phyloP scores from a whole-genome alignment of 2,113 vertebrate species.

The Heterotilapia buettikoferi region DNA sequence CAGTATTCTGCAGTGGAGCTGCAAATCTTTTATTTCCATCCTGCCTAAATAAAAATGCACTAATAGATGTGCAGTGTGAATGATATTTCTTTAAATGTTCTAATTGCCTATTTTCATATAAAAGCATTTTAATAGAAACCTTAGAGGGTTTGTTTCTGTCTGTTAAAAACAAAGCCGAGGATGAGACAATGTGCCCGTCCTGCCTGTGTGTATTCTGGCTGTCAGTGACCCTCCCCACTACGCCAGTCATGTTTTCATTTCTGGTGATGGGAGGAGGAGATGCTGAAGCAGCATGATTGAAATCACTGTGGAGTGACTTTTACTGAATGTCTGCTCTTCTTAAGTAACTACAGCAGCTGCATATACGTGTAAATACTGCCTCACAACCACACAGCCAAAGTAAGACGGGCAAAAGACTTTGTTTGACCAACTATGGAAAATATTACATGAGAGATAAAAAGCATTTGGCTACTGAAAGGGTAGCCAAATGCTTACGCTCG shows the following conservation, averaged over 20 bases:
- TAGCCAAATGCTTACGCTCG: background rate
- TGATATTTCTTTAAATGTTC: background rate
- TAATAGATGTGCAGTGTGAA: background rate
- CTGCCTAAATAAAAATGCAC: background rate
- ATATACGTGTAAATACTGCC: background rate
- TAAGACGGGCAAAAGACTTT: background rate
- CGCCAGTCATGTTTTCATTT: conserved; percentile 13
- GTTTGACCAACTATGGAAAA: background rate
- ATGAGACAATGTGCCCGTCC: background rate
- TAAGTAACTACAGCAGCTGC: background rate
- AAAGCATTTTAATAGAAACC: background rate
- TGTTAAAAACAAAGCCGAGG: background rate
- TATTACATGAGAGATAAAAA: background rate
- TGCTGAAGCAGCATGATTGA: background rate
- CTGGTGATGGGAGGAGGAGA: background rate
- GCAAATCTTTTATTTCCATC: background rate
- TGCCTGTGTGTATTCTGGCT: background rate
- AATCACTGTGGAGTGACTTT: background rate
- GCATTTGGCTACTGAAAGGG: background rate
- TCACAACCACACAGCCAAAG: background rate
- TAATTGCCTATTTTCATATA: background rate
- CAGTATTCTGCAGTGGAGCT: background rate
- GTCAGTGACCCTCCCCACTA: conserved; percentile 29
- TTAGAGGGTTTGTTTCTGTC: background rate
- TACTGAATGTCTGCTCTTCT: background rate